Percentiles rank a stretch among this genome's conserved stretches.
phyloP scores from a whole-genome alignment of 2,797 vertebrate genomes.

The Poecilia wingei region DNA sequence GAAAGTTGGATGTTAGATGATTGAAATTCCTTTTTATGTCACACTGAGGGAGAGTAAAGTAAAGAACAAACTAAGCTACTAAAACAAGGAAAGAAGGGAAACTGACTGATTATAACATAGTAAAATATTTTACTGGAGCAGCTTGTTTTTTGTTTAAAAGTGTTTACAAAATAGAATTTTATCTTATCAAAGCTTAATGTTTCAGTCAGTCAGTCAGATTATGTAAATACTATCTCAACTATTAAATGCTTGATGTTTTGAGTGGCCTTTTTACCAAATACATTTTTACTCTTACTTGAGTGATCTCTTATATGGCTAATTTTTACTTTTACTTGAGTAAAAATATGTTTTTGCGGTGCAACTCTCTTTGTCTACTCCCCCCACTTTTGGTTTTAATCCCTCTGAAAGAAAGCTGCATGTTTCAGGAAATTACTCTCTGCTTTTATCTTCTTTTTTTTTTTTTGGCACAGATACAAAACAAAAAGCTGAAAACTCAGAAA shows the following conservation, averaged over 20 bases:
- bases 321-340: neutral
- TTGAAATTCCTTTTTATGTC: slow-evolving; percentile 17
- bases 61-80: slow-evolving; percentile 32
- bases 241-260: too few species aligned
- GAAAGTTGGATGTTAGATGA: slow-evolving; percentile 57
- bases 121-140: neutral
- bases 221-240: too few species aligned
- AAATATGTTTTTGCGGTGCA: neutral
- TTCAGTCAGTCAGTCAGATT: neutral
- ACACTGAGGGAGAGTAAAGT: slow-evolving; percentile 26
- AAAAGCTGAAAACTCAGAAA: slow-evolving; percentile 42
- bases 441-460: neutral
- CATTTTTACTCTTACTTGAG: too few species aligned
- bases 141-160: too few species aligned
- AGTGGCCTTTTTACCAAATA: too few species aligned
- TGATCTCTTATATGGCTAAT: too few species aligned
- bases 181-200: neutral
- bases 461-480: slow-evolving; percentile 38
- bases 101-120: slow-evolving; percentile 1
- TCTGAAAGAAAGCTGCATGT: neutral
- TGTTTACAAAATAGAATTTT: neutral
- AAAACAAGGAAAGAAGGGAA: slow-evolving; percentile 20
- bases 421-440: slow-evolving; percentile 25
- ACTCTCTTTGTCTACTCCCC: neutral
- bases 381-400: neutral